Base-by-base conservation (phyloP, 2,113 vertebrate species). In the Trichomycterus rosablanca region DNA sequence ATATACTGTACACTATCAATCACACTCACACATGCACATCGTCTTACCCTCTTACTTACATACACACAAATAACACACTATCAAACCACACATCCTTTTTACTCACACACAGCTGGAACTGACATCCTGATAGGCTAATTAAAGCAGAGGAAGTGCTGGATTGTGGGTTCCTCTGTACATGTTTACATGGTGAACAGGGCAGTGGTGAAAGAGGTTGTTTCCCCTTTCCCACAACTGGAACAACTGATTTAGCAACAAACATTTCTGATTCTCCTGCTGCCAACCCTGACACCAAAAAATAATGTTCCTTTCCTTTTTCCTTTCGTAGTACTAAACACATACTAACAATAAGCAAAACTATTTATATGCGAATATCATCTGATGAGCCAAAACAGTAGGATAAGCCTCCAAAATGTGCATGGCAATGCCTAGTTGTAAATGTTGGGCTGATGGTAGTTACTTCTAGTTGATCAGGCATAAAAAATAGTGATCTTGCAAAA, bases 231-330 rank as follows among this genome's bases (percentile, higher is more conserved):
- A 76, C 63, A 71, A 50, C 46, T 48, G 50, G 11, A 1, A 54
- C 72, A 79, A 63, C 73, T 78, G 51, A 76, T 62, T 63, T 75
- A 74, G 76, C 61, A 83, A 81, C 74, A 78, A 64, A 53, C 16
- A 10, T 24, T 23, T 40, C 45, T 40, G 16, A 37, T 51, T 43
- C 54, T 43, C 24, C 22, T 4, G 39, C 30, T 64, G 20, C 42
- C 35, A 62, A 7, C 48, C 18, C 54, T 57, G 24, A 49, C 22
- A n/a, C 23, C 32, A 39, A 3, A 5, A 53, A 51, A 51, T 59
- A 7, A 15, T 50, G 46, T 26, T 43, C 51, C 19, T 44, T 46
- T 64, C 12, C 24, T 20, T 63, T n/a, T n/a, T n/a, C n/a, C n/a
- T n/a, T n/a, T n/a, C n/a, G n/a, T n/a, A n/a, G n/a, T n/a, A n/a